These are phyloP conservation scores for Sinelater perroti DNA, from an alignment of 2,888 invertebrate species.

Conservation along the genomic window DNA sequence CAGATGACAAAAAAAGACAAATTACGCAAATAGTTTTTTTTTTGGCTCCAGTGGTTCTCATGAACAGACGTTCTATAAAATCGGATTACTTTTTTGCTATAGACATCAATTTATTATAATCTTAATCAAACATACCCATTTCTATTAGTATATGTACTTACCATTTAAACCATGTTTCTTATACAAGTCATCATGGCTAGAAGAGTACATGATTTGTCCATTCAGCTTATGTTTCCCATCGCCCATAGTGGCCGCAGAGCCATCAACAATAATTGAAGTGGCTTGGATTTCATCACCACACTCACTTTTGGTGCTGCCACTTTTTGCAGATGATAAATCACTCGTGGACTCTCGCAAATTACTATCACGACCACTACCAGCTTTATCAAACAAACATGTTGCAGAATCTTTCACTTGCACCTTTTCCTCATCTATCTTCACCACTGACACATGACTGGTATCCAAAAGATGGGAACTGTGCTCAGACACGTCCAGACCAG, in stretches of 20 bases:
- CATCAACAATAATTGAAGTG: slow-evolving; percentile 63
- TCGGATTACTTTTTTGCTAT: too few relatives aligned
- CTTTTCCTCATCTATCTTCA: slow-evolving; percentile 83
- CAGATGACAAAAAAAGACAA: too few relatives aligned
- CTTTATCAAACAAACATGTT: slow-evolving; percentile 54
- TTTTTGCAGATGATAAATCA: slow-evolving; percentile 55
- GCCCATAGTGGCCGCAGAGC: slow-evolving; percentile 54
- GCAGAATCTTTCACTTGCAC: slow-evolving; percentile 78
- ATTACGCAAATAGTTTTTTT: too few relatives aligned
- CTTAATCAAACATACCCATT: too few relatives aligned
- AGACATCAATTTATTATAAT: too few relatives aligned
- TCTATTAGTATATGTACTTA: slow-evolving; percentile 1
- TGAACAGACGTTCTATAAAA: too few relatives aligned
- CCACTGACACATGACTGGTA: slow-evolving; percentile 91
- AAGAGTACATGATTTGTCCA: slow-evolving; percentile 59
- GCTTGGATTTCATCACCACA: slow-evolving; percentile 60
- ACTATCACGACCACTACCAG: slow-evolving; percentile 44
- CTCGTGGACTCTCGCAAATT: slow-evolving; percentile 56
- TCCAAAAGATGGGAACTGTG: slow-evolving; percentile 67
- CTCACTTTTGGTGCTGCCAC: slow-evolving; percentile 54
- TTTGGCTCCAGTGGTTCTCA: too few relatives aligned
- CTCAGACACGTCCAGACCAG: slow-evolving; percentile 67
- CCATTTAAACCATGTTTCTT: slow-evolving; percentile 46
- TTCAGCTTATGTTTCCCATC: slow-evolving; percentile 59
- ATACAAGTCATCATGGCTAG: slow-evolving; percentile 55